A percentile compares a stretch with the other conserved stretches of the same genome.
phyloP scores from a whole-genome alignment of 1,140 invertebrate genomes.

The Cecropterus lyciades region DNA sequence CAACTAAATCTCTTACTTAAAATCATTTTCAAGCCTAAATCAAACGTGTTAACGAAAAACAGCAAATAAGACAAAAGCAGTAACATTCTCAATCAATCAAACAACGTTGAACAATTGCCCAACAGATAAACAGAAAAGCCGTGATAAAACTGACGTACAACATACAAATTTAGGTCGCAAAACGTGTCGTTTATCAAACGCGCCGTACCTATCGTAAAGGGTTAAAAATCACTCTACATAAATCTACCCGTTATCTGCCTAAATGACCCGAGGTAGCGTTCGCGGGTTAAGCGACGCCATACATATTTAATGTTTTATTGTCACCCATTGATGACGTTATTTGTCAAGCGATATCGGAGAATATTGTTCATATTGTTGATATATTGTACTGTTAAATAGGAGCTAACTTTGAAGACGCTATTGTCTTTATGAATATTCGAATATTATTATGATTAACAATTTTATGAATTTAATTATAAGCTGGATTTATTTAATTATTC shows the following conservation, averaged over 20 bases:
- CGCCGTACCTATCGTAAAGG: constrained; percentile 58
- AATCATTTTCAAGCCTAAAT: not conserved
- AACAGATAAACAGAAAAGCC: constrained; percentile 42
- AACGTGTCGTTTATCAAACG: constrained; percentile 59
- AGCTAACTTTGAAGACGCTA: too few relatives aligned
- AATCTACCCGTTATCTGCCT: constrained; percentile 70
- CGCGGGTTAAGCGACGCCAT: constrained; percentile 54
- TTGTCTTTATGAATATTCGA: too few relatives aligned
- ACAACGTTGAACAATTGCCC: constrained; percentile 45
- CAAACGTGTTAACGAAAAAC: not conserved
- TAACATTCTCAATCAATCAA: constrained; percentile 42
- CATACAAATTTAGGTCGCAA: constrained; percentile 53
- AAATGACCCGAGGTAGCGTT: constrained; percentile 67
- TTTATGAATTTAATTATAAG: too few relatives aligned
- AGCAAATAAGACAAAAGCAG: not conserved
- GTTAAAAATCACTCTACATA: constrained; percentile 73
- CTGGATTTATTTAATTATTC: too few relatives aligned
- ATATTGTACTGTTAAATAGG: constrained; percentile 9
- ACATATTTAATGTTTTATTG: constrained; percentile 59
- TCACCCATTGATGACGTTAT: constrained; percentile 54
- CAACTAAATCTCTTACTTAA: too few relatives aligned
- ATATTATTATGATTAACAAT: too few relatives aligned
- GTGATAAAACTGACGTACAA: constrained; percentile 47
- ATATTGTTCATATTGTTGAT: constrained; percentile 30
- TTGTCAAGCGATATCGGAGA: constrained; percentile 43